A percentile compares a stretch with the other conserved stretches of the same genome.
These are phyloP conservation scores for Rhadinocentrus ornatus DNA, from an alignment of 2,797 vertebrate genomes.

Conservation along the genomic window DNA sequence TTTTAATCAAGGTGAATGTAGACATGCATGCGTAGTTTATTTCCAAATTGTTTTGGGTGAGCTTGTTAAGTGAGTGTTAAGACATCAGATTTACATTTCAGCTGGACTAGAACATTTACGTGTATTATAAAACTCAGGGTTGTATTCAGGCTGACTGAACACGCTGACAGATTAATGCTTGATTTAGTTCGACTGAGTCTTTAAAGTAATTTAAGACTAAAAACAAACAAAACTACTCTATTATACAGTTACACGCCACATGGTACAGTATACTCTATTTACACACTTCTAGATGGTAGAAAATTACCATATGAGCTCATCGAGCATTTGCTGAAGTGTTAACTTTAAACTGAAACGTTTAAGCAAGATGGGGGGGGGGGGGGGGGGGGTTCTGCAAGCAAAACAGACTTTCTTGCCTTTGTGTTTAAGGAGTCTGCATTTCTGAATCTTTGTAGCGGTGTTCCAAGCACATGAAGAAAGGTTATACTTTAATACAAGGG, in stretches of 20 bases:
- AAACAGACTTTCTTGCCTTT: slow-evolving; percentile 28
- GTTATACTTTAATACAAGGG: slow-evolving; percentile 49
- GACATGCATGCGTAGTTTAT: too few species aligned
- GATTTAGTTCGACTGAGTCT: background rate
- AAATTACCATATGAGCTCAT: slow-evolving; percentile 21
- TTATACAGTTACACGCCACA: background rate
- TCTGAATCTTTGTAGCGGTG: slow-evolving; percentile 38
- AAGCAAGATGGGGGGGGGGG: slow-evolving; percentile 4
- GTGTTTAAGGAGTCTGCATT: slow-evolving; percentile 30
- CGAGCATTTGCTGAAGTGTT: slow-evolving; percentile 11
- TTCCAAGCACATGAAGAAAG: slow-evolving; percentile 26
- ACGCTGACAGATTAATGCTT: background rate
- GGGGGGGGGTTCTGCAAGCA: background rate
- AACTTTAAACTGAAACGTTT: slow-evolving; percentile 27
- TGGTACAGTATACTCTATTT: background rate
- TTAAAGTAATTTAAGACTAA: background rate
- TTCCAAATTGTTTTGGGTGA: too few species aligned
- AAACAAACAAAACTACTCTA: background rate
- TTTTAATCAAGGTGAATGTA: too few species aligned
- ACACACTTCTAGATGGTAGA: background rate
- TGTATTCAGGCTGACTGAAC: too few species aligned
- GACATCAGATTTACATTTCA: too few species aligned
- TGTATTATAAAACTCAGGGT: too few species aligned
- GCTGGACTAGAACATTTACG: too few species aligned
- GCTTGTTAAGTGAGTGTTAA: too few species aligned